Conservation (phyloP, 1,140 invertebrate species). For the Drosophila triauraria region DNA sequence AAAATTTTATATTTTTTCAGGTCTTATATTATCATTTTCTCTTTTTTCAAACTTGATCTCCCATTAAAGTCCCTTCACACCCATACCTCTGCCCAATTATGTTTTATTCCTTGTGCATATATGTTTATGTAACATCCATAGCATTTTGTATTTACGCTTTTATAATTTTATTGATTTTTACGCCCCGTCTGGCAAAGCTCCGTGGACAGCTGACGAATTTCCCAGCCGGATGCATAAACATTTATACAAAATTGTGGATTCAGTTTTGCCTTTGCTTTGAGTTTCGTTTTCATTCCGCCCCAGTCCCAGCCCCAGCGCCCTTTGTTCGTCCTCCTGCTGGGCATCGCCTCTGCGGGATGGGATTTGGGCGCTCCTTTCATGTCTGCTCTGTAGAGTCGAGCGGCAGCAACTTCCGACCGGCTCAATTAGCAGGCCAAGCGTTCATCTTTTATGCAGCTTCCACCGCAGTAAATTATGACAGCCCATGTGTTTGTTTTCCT, state of each 20-base stretch:
- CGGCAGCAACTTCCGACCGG: slow-evolving; percentile 41
- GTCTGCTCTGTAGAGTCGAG: slow-evolving; percentile 44
- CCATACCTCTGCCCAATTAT: not conserved
- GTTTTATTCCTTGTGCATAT: slow-evolving; percentile 9
- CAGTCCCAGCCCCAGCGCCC: not conserved
- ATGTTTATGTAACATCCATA: slow-evolving; percentile 30
- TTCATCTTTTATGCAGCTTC: slow-evolving; percentile 60
- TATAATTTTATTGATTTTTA: slow-evolving; percentile 83
- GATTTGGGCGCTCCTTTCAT: slow-evolving; percentile 58
- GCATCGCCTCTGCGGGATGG: slow-evolving; percentile 33
- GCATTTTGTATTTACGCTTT: slow-evolving; percentile 74
- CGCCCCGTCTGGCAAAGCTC: slow-evolving; percentile 56
- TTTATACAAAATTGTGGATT: slow-evolving; percentile 43
- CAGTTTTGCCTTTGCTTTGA: slow-evolving; percentile 39
- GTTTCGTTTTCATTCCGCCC: slow-evolving; percentile 50
- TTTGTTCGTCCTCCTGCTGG: not conserved
- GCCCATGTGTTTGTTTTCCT: slow-evolving; percentile 42
- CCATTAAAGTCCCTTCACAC: not conserved
- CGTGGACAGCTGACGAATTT: slow-evolving; percentile 66
- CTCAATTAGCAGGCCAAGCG: slow-evolving; percentile 58
- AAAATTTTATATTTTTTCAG: not conserved
- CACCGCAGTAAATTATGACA: slow-evolving; percentile 52
- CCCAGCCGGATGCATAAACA: slow-evolving; percentile 61
- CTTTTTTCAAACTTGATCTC: not conserved
- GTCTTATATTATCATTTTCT: not conserved